phyloP scores from a whole-genome alignment of 2,797 vertebrate species.

The Gallinago nigripennis region DNA sequence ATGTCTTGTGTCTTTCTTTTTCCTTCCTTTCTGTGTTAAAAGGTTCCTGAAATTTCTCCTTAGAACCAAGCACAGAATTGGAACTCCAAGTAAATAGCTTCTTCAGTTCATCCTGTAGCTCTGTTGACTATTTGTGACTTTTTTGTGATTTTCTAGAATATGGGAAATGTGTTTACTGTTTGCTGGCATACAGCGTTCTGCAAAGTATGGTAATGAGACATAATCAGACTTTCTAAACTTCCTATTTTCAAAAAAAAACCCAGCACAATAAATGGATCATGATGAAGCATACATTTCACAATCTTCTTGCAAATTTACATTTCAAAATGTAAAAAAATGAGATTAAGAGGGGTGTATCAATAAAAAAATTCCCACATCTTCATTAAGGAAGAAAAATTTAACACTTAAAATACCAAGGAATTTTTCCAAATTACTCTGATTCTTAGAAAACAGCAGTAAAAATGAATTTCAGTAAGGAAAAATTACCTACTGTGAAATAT shows the following conservation, averaged over 20 bases:
- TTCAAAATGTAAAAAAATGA: neutral
- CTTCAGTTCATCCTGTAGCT: neutral
- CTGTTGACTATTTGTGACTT: neutral
- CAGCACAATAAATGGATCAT: neutral
- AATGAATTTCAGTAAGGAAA: neutral
- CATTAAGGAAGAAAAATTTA: neutral
- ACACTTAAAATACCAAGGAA: neutral
- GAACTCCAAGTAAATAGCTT: neutral
- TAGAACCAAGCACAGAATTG: neutral
- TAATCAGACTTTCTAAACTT: neutral
- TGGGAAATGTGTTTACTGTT: neutral
- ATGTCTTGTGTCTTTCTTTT: neutral
- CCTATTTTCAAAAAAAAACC: neutral
- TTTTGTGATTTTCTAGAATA: neutral
- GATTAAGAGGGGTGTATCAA: neutral
- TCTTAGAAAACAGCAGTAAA: neutral
- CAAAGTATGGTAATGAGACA: neutral
- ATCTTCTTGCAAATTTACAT: neutral
- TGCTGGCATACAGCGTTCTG: neutral
- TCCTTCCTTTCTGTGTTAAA: neutral
- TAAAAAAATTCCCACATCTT: neutral
- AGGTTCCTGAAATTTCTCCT: neutral
- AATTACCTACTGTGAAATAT: neutral
- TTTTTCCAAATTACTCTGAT: neutral
- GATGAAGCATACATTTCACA: neutral